Percentiles rank a stretch among this genome's conserved stretches.
These are phyloP conservation scores for Dendronephthya gigantea DNA, from an alignment of 64 coral and sea anemone genomes.

Conservation along the genomic window DNA sequence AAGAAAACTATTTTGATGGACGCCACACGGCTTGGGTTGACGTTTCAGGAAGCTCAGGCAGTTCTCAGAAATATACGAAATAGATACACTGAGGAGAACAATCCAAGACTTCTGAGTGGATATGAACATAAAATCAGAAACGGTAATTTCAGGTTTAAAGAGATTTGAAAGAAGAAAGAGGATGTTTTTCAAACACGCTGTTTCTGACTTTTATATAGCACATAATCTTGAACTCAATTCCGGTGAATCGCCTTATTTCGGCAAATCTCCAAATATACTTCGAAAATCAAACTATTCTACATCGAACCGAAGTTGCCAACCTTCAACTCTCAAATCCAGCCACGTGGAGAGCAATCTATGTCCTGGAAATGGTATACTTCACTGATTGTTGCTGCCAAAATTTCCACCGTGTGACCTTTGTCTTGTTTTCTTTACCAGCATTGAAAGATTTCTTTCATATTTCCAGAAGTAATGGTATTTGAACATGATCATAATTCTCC, in stretches of 20 bases:
- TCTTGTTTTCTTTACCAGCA: too few species aligned
- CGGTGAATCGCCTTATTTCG: neutral
- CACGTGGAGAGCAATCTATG: too few species aligned
- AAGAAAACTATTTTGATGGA: too few species aligned
- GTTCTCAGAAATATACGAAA: neutral
- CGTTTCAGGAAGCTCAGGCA: neutral
- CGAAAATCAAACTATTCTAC: neutral
- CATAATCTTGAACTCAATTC: neutral
- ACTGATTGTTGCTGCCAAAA: too few species aligned
- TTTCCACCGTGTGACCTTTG: too few species aligned
- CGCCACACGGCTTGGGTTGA: neutral
- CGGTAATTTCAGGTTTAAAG: neutral
- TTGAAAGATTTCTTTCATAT: too few species aligned
- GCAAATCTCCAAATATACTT: neutral
- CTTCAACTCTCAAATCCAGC: too few species aligned
- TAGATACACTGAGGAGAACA: neutral
- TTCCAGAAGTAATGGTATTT: too few species aligned
- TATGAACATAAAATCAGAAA: neutral
- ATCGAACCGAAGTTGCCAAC: too few species aligned
- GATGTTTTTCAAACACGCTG: neutral
- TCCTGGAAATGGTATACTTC: too few species aligned
- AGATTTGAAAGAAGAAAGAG: neutral
- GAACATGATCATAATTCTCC: too few species aligned
- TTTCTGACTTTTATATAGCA: neutral
- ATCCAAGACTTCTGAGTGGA: neutral